Percentiles rank a stretch among this genome's conserved stretches.
Evolutionary conservation across 2,113 vertebrate genomes (phyloP).

Genomic region (Passer domesticus): DNA sequence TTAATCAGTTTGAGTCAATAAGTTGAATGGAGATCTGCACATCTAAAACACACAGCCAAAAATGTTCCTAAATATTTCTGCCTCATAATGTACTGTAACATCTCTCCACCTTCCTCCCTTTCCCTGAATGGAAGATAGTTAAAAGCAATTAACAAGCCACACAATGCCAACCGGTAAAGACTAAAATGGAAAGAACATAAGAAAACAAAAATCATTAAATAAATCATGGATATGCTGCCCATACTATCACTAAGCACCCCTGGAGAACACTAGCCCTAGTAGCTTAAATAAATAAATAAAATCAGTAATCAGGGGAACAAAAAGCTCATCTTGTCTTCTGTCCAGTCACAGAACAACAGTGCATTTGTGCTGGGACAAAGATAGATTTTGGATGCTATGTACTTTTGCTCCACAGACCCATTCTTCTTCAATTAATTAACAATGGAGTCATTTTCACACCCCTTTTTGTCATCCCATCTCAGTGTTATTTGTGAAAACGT

Average conservation of each 20-base stretch:
- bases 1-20: neutral
- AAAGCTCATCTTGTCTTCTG: slow-evolving; percentile 16
- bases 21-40: neutral
- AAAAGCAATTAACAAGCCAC: neutral
- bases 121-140: neutral
- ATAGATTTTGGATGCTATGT: neutral
- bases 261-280: neutral
- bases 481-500: neutral
- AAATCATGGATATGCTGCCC: neutral
- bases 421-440: slow-evolving; percentile 32
- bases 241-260: neutral
- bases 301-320: neutral
- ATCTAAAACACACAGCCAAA: neutral
- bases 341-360: neutral
- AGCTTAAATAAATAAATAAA: slow-evolving; percentile 15
- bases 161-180: neutral
- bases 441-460: neutral
- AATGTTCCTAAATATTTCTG: neutral
- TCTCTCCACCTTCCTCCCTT: neutral
- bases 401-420: neutral
- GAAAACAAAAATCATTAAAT: neutral
- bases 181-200: neutral
- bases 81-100: neutral
- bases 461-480: neutral
- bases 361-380: neutral